Evolutionary conservation across 2,113 vertebrate genomes (phyloP), one percentile per base, ranked within the genome.

Genomic region (Lampris megalopsis): DNA sequence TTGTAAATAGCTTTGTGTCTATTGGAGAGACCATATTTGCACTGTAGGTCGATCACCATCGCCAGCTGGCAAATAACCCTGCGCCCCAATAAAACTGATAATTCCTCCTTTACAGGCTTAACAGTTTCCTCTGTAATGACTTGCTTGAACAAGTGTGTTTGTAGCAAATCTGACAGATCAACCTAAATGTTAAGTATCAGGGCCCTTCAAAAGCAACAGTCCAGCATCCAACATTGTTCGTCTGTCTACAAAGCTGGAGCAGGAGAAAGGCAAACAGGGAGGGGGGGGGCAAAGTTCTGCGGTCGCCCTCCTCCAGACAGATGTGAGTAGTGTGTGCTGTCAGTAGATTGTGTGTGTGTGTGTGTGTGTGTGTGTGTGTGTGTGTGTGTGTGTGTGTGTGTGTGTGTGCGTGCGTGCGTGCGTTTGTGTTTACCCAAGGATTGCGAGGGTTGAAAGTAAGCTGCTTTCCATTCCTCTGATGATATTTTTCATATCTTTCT

Each of bases 401-500:
- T 9, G 59, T 62, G 59, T 11, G 38, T 62, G 61, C 24, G 61
- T 63, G 40, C 7, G 61, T 13, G 38, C 35, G 9, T 24, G 13
- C 24, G 1, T 47, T 11, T 9, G 36, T 86, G 73, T 91, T 90
- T 86, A 75, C 74, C 69, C 47, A 63, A 82, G 80, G 70, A 80
- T 72, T 71, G 68, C 42, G 50, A 58, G 54, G 84, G 73, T 68
- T 68, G 58, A 86, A 80, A 70, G 79, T 66, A 79, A 79, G 81
- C 86, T 83, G 73, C 73, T 83, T 67, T 77, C 56, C 83, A 67
- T 61, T 60, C 61, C 67, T 81, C 84, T 88, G 79, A 84, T 90
- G 82, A 84, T 90, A 77, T 86, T 86, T 24, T 90, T 80, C 72
- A 83, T 68, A 62, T 81, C 72, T 70, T 63, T 72, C 63, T 72